Conservation (phyloP, 2,888 invertebrate genomes). For the Caenorhabditis wallacei region DNA sequence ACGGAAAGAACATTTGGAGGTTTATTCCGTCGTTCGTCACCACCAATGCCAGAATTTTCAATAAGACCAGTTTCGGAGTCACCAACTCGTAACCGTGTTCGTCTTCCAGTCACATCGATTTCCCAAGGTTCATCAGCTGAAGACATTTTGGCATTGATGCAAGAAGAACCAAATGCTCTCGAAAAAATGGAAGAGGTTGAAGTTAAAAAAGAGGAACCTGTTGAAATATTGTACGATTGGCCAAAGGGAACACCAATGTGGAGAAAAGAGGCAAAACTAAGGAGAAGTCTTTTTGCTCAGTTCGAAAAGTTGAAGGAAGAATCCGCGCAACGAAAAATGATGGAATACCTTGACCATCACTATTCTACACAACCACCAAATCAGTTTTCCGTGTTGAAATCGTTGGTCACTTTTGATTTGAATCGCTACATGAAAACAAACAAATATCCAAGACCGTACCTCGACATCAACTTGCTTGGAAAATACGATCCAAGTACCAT, state of each 20-base stretch:
- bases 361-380: neutral
- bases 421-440: slow-evolving; percentile 26
- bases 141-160: slow-evolving; percentile 53
- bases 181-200: slow-evolving; percentile 17
- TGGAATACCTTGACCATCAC: neutral
- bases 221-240: neutral
- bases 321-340: slow-evolving; percentile 1
- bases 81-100: slow-evolving; percentile 20
- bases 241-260: slow-evolving; percentile 25
- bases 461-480: slow-evolving; percentile 5
- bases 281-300: slow-evolving; percentile 17
- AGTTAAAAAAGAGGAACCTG: too few relatives aligned
- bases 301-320: slow-evolving; percentile 3
- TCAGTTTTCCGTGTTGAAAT: neutral
- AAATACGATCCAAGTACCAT: slow-evolving; percentile 1
- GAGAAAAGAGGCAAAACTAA: neutral
- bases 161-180: slow-evolving; percentile 14
- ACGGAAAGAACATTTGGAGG: slow-evolving; percentile 1
- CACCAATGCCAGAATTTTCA: neutral
- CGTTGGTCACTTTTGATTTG: slow-evolving; percentile 9
- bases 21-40: slow-evolving; percentile 25
- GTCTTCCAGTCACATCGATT: neutral
- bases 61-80: slow-evolving; percentile 16
- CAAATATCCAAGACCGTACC: slow-evolving; percentile 1
- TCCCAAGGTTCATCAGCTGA: slow-evolving; percentile 61